Evolutionary conservation across 2,797 vertebrate genomes (phyloP), one percentile per base, ranked within the genome.

Genomic region (Loris lydekkerianus): DNA sequence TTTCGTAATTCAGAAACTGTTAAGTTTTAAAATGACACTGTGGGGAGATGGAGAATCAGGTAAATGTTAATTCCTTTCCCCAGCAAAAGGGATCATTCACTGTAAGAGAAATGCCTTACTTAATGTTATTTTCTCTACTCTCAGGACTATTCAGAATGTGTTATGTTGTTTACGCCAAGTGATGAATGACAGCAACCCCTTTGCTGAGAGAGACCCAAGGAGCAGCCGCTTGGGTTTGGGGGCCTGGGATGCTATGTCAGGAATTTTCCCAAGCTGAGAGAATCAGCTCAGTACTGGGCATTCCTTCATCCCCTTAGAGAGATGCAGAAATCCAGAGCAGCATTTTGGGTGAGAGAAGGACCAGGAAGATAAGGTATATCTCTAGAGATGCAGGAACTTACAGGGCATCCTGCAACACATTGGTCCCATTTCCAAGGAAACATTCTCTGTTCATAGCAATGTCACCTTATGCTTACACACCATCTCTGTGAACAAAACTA

Each of bases 1-100:
- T 93, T 96, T 93, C 95, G 65, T 94, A 89, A 87, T 92, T 95
- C 89, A 94, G 70, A 96, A 97, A 89, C 80, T 72, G 69, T 91
- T 95, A 91, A 77, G 49, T 53, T 37, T 95, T 95, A 86, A 94
- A 95, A 94, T 58, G 61, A 96, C 72, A 89, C 53, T 88, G 69
- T 60, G 81, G 96, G 49, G 43, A 97, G 86, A 95, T 85, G 63
- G 31, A 94, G 5, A 96, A 96, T 80, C 53, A 90, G 88, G 84
- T 69, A 94, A 96, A 94, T 96, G 58, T 90, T 53, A 15, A 15
- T 80, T 87, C 90, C 88, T 92, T 87, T 87, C 49, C 14, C 49
- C n/a, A 65, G 63, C 13, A 94, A 93, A 95, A 97, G 61, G 53
- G 53, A 96, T 96, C 90, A 90, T 92, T 96, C 93, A 58, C 56